Evolutionary conservation across 2,797 vertebrate species (phyloP).

Genomic region (Antennarius maculatus): DNA sequence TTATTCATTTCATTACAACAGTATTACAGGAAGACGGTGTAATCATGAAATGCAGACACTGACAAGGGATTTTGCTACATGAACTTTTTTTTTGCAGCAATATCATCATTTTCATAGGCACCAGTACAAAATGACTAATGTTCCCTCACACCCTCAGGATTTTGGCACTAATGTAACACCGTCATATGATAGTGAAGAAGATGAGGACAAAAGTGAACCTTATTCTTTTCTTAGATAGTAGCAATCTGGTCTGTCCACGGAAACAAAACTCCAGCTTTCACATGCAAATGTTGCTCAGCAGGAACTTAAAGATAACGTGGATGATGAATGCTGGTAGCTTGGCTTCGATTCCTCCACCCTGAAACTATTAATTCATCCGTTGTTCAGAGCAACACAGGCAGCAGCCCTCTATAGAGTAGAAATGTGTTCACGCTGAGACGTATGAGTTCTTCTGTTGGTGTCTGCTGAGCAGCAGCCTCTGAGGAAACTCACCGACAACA

Average conservation of each 20-base stretch:
- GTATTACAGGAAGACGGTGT: too few relatives aligned
- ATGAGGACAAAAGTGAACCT: not conserved
- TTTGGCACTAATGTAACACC: not conserved
- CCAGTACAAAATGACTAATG: too few relatives aligned
- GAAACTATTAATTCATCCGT: not conserved
- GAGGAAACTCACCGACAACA: conserved; percentile 32
- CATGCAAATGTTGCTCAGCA: not conserved
- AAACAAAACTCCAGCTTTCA: not conserved
- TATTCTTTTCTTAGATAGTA: not conserved
- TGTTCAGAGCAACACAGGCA: not conserved
- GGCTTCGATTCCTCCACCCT: not conserved
- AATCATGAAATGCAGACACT: too few relatives aligned
- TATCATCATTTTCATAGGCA: too few relatives aligned
- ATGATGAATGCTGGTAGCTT: too few relatives aligned
- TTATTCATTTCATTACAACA: too few relatives aligned
- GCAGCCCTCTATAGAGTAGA: too few relatives aligned
- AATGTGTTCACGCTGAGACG: too few relatives aligned
- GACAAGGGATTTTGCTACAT: too few relatives aligned
- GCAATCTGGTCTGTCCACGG: not conserved
- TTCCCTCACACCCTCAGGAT: too few relatives aligned
- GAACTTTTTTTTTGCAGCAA: too few relatives aligned
- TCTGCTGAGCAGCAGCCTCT: conserved; percentile 36
- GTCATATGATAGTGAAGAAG: not conserved
- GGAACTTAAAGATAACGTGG: not conserved
- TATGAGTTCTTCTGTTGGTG: conserved; percentile 18